Evolutionary conservation across 2,888 invertebrate species (phyloP), one percentile per base, ranked within the genome.

Genomic region (Apotomis turbidana): DNA sequence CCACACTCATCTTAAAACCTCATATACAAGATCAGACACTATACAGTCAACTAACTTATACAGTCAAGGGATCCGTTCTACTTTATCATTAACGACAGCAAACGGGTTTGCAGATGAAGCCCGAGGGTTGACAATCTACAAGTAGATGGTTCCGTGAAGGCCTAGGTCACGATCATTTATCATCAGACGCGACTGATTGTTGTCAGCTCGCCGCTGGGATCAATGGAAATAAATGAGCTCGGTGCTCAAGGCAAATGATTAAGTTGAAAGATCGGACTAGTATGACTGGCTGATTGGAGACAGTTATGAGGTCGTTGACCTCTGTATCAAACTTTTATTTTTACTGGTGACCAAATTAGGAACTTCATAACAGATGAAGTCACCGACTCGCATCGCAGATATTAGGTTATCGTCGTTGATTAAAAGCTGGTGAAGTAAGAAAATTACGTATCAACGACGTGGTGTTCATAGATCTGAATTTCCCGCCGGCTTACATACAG

Each of bases 121-220:
- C 49, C 46, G 49, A 61, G 61, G 62, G 68, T 69, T 68, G 68
- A 57, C 66, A 15, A 38, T 54, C 64, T 62, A 71, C 67, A 71
- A 71, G 67, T 68, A 62, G 67, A 57, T 62, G 68, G 57, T 62
- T 71, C 66, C 71, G 68, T 59, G 71, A 54, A 60, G 55, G 61
- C 68, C 57, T 68, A 52, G 67, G 61, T 67, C 61, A 44, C 9
- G 67, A 61, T 55, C 49, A 71, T 71, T 58, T 51, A 58, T 68
- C 57, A 71, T 60, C 51, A 12, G 58, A 62, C 44, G 54, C 10
- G 67, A 55, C 49, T 27, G 67, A 71, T 67, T 67, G 64, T 70
- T 64, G 70, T 55, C 70, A 71, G 52, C n/a, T 59, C 54, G 60
- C n/a, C 52, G 66, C 38, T 49, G 46, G 54, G 52, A 60, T 70